A percentile compares a stretch with the other conserved stretches of the same genome.
Evolutionary conservation across 2,113 vertebrate species (phyloP).

Genomic region (Centropus bengalensis): DNA sequence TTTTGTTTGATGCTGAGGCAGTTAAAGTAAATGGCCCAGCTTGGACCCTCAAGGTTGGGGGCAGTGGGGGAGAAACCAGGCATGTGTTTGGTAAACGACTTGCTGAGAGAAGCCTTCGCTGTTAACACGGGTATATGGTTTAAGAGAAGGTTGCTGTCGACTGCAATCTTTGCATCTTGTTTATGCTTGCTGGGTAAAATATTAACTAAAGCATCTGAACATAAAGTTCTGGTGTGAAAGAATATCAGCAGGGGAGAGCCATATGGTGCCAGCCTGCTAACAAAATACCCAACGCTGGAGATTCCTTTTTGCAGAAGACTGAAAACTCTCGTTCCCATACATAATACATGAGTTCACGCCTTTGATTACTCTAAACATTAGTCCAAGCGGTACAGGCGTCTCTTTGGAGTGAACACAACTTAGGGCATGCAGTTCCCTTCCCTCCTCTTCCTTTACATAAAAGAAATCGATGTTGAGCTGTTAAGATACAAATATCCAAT

Average conservation of each 20-base stretch:
- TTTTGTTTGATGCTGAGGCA: not conserved
- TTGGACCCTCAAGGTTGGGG: not conserved
- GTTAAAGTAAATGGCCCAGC: conserved; percentile 1
- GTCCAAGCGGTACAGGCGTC: conserved; percentile 41
- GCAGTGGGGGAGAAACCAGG: not conserved
- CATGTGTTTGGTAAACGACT: not conserved
- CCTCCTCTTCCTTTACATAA: conserved; percentile 30
- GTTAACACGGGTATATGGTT: not conserved
- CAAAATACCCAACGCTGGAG: conserved; percentile 46
- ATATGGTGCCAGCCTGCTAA: conserved; percentile 61
- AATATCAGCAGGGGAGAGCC: conserved; percentile 66
- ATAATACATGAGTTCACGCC: conserved; percentile 69
- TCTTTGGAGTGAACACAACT: conserved; percentile 53
- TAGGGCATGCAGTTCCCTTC: not conserved
- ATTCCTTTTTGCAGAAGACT: conserved; percentile 52
- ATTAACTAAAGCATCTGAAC: conserved; percentile 46
- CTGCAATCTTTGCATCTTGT: conserved; percentile 68
- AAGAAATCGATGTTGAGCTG: conserved; percentile 38
- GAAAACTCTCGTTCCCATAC: conserved; percentile 61
- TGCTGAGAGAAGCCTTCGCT: not conserved
- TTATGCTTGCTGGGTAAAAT: conserved; percentile 68
- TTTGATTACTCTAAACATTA: conserved; percentile 58
- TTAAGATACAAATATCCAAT: conserved; percentile 60
- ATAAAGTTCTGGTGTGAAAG: conserved; percentile 62
- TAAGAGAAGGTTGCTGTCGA: conserved; percentile 54